Conservation (phyloP, 1,140 invertebrate species). For the Eupristina koningsbergeri region DNA sequence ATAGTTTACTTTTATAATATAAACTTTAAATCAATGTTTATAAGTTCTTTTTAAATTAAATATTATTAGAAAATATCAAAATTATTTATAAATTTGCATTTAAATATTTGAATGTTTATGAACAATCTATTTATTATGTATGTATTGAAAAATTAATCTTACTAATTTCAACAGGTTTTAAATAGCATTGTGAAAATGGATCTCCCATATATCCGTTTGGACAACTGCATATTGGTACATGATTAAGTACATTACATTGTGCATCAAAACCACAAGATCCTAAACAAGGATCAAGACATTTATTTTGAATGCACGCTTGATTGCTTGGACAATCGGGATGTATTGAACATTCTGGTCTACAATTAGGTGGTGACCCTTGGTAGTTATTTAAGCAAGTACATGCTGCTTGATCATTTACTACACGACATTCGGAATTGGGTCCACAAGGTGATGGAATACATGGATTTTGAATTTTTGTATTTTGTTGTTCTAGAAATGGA, state of each 20-base stretch:
- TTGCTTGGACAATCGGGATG: slow-evolving; percentile 78
- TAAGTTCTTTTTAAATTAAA: no score
- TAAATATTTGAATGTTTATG: no score
- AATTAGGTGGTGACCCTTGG: slow-evolving; percentile 76
- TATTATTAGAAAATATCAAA: no score
- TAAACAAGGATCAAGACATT: slow-evolving; percentile 74
- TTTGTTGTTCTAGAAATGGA: not conserved
- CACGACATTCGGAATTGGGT: slow-evolving; percentile 73
- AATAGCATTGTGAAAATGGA: slow-evolving; percentile 74
- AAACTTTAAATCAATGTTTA: no score
- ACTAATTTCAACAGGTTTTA: slow-evolving; percentile 50
- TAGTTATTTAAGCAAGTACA: slow-evolving; percentile 77
- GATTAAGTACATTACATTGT: slow-evolving; percentile 68
- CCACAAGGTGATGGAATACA: slow-evolving; percentile 79
- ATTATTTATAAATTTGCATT: no score
- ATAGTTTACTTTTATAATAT: no score
- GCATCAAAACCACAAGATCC: slow-evolving; percentile 75
- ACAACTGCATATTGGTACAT: slow-evolving; percentile 75
- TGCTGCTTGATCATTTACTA: slow-evolving; percentile 74
- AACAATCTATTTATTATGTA: no score
- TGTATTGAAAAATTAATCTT: not conserved
- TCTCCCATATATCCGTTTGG: slow-evolving; percentile 70
- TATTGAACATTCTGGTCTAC: slow-evolving; percentile 80
- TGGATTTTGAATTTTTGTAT: slow-evolving; percentile 60
- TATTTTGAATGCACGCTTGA: slow-evolving; percentile 78